A percentile compares a stretch with the other conserved stretches of the same genome.
phyloP scores from a whole-genome alignment of 2,113 vertebrate genomes.

The Melanerpes formicivorus region DNA sequence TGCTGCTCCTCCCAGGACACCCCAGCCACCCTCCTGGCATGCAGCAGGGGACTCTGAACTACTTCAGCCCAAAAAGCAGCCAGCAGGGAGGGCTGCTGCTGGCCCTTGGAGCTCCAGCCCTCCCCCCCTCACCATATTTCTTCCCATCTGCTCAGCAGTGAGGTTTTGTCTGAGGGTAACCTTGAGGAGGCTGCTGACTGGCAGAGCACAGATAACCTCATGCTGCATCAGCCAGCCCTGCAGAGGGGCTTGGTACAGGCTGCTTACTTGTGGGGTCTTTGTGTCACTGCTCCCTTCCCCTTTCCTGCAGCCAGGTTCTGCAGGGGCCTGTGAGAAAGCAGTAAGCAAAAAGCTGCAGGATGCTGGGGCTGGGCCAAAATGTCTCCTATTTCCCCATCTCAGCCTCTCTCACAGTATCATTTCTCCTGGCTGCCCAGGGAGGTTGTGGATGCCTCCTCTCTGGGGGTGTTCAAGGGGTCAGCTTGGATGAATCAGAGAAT shows the following conservation, averaged over 20 bases:
- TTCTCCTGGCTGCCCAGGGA: not conserved
- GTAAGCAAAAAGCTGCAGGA: not conserved
- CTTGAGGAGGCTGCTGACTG: conserved; percentile 26
- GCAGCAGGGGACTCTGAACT: not conserved
- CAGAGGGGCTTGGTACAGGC: not conserved
- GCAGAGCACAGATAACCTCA: not conserved
- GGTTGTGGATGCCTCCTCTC: no score
- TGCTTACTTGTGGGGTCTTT: not conserved
- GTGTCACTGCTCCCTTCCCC: not conserved
- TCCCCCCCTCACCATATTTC: conserved; percentile 50
- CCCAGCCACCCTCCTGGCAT: not conserved
- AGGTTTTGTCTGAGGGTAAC: conserved; percentile 18
- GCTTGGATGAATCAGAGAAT: no score
- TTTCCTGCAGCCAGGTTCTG: not conserved
- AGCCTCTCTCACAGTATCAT: not conserved
- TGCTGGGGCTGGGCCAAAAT: not conserved
- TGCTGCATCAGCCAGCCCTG: not conserved
- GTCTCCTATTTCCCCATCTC: not conserved
- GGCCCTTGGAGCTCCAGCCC: not conserved
- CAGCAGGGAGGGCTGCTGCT: not conserved
- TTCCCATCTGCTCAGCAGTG: conserved; percentile 42
- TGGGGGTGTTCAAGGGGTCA: no score
- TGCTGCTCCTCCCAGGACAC: not conserved
- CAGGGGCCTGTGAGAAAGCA: not conserved
- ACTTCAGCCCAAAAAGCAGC: not conserved